phyloP scores from a whole-genome alignment of 2,888 invertebrate genomes.

The Eupithecia insigniata region DNA sequence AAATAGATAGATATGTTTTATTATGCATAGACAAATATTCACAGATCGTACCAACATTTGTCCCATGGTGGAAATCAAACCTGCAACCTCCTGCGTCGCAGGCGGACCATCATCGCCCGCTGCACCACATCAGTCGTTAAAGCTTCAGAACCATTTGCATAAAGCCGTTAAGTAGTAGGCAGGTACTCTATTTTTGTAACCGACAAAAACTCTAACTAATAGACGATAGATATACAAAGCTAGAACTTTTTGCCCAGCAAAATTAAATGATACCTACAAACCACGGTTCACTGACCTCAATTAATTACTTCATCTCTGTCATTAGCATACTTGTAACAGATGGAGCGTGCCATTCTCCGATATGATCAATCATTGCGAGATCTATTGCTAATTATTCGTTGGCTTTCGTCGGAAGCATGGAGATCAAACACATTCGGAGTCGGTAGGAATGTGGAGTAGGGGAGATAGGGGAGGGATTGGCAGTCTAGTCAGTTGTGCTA shows the following conservation, averaged over 20 bases:
- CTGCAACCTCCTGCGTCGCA: too few relatives aligned
- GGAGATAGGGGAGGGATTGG: too few relatives aligned
- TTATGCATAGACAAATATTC: too few relatives aligned
- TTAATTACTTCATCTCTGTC: conserved; percentile 41
- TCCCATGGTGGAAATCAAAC: too few relatives aligned
- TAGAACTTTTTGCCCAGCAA: conserved; percentile 12
- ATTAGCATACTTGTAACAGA: conserved; percentile 38
- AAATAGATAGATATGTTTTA: too few relatives aligned
- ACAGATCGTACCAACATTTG: too few relatives aligned
- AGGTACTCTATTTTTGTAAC: background rate
- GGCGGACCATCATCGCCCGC: too few relatives aligned
- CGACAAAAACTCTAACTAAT: background rate
- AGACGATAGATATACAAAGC: background rate
- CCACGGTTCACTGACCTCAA: conserved; percentile 31
- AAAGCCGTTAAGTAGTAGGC: background rate
- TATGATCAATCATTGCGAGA: conserved; percentile 25
- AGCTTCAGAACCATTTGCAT: background rate
- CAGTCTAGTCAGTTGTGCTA: too few relatives aligned
- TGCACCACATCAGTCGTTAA: too few relatives aligned
- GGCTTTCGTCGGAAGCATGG: background rate
- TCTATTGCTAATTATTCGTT: conserved; percentile 17
- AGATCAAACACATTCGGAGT: background rate
- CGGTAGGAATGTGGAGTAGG: background rate
- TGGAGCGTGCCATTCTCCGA: conserved; percentile 36
- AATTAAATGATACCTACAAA: conserved; percentile 12